Percentiles rank a stretch among this genome's conserved stretches.
Evolutionary conservation across 1,140 invertebrate genomes (phyloP).

Genomic region (Drosophila ironensis): DNA sequence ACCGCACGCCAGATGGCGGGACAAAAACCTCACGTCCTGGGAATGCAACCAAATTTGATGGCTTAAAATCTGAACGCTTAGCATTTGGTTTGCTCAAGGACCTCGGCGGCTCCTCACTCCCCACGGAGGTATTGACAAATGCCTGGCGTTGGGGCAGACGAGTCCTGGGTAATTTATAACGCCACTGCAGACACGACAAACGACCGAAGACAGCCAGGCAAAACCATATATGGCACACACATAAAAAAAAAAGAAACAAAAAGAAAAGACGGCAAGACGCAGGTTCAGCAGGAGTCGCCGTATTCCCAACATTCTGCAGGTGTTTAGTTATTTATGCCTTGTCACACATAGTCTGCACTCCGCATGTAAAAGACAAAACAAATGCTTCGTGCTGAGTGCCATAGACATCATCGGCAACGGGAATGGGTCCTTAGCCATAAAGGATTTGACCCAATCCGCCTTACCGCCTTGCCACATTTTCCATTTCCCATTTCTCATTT

Average conservation of each 20-base stretch:
- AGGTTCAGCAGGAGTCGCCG: conserved; percentile 22
- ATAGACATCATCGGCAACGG: conserved; percentile 26
- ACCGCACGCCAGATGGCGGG: conserved; percentile 38
- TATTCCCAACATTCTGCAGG: conserved; percentile 63
- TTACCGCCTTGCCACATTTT: background rate
- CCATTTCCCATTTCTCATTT: conserved; percentile 1
- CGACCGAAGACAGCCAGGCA: conserved; percentile 22
- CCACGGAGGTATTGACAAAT: conserved; percentile 62
- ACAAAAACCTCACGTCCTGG: background rate
- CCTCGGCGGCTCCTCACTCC: background rate
- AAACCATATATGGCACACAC: conserved; percentile 10
- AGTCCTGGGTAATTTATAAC: conserved; percentile 68
- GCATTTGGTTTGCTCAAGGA: conserved; percentile 13
- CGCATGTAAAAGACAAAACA: conserved; percentile 57
- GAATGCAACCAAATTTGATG: conserved; percentile 42
- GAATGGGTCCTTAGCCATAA: conserved; percentile 15
- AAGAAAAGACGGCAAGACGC: background rate
- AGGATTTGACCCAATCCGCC: conserved; percentile 55
- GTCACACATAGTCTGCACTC: conserved; percentile 60
- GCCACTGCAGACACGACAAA: conserved; percentile 65
- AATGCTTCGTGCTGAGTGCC: conserved; percentile 45
- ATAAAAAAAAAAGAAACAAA: background rate
- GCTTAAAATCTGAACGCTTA: conserved; percentile 39
- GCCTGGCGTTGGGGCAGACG: conserved; percentile 46
- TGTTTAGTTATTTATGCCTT: conserved; percentile 80